Conservation (phyloP, 2,113 vertebrate species). For the Onychostruthus taczanowskii region DNA sequence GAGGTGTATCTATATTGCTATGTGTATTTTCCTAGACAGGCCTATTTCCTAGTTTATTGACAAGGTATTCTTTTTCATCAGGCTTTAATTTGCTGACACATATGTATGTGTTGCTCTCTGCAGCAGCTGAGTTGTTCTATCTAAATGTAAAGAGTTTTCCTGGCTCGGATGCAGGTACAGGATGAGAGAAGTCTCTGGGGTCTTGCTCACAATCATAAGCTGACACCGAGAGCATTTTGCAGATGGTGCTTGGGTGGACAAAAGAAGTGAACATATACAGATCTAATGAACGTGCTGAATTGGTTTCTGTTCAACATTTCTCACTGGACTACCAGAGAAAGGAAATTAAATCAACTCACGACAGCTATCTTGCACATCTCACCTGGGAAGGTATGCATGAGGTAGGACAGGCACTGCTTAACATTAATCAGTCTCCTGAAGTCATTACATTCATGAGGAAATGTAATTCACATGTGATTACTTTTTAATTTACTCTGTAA, state of each 20-base stretch:
- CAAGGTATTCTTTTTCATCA: conserved; percentile 49
- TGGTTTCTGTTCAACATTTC: conserved; percentile 73
- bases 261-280: conserved; percentile 65
- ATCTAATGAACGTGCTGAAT: conserved; percentile 73
- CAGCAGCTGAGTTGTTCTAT: conserved; percentile 45
- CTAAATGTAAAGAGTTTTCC: conserved; percentile 55
- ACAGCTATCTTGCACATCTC: conserved; percentile 78
- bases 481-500: conserved; percentile 91
- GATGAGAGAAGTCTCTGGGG: conserved; percentile 59
- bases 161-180: conserved; percentile 68
- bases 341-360: conserved; percentile 88
- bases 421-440: conserved; percentile 86
- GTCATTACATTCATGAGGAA: conserved; percentile 89
- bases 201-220: conserved; percentile 70
- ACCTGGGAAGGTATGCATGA: conserved; percentile 78
- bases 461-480: conserved; percentile 88
- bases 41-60: conserved; percentile 45
- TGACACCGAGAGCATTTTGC: conserved; percentile 78
- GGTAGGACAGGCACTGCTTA: conserved; percentile 80
- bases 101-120: conserved; percentile 8
- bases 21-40: conserved; percentile 32
- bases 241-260: conserved; percentile 76
- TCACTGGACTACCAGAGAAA: conserved; percentile 70
- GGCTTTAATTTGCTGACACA: conserved; percentile 39
- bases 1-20: background rate